Percentiles rank a stretch among this genome's conserved stretches.
phyloP scores from a whole-genome alignment of 2,797 vertebrate species.

The Emys orbicularis region DNA sequence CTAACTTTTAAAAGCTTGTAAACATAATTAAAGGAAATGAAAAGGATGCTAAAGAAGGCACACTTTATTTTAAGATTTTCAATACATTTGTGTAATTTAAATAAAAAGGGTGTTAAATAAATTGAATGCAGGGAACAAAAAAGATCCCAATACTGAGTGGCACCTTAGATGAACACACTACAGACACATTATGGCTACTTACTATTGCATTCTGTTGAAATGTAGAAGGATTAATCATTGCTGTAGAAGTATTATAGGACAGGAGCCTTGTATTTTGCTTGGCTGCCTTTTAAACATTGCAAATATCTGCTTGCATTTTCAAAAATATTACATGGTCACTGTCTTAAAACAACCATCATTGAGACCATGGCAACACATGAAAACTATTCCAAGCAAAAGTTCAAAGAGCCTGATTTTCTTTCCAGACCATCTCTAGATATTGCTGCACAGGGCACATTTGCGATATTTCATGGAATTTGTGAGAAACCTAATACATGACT shows the following conservation, averaged over 20 bases:
- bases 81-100: conserved; percentile 28
- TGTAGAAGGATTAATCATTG: conserved; percentile 30
- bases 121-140: conserved; percentile 24
- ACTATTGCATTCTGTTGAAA: conserved; percentile 3
- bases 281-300: not conserved
- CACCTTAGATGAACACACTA: not conserved
- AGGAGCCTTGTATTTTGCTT: conserved; percentile 47
- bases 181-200: not conserved
- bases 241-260: conserved; percentile 28
- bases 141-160: not conserved
- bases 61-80: conserved; percentile 13
- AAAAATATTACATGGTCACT: not conserved
- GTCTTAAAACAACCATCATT: conserved; percentile 45
- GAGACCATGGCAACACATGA: conserved; percentile 62
- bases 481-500: conserved; percentile 37
- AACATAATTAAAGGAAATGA: not conserved
- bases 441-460: conserved; percentile 9
- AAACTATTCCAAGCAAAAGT: conserved; percentile 65
- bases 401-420: conserved; percentile 60
- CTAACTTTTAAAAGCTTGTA: conserved; percentile 15
- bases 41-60: not conserved
- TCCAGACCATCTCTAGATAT: conserved; percentile 46
- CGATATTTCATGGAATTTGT: conserved; percentile 39
- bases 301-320: conserved; percentile 40
- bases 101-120: conserved; percentile 8